Conservation (phyloP, 37 sponge, comb jelly and placozoan species). For the Mnemiopsis leidyi region DNA sequence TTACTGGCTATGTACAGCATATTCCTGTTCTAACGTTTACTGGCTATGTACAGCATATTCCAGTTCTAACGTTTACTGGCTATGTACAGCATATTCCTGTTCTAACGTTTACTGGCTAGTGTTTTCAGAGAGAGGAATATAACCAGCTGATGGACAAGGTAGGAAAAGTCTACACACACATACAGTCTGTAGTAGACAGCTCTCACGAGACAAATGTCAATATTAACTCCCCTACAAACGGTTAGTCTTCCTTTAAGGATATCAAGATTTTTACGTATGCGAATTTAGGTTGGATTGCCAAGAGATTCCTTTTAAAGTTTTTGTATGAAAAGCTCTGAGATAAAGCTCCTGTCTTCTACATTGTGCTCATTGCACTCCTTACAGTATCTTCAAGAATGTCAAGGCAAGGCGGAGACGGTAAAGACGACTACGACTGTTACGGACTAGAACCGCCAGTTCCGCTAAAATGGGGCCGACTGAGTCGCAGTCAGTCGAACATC, state of each 20-base stretch:
- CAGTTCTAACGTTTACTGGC: not conserved
- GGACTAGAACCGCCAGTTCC: not conserved
- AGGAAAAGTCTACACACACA: constrained; percentile 58
- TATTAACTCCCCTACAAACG: constrained; percentile 13
- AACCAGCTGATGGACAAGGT: constrained; percentile 49
- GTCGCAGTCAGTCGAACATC: constrained; percentile 10
- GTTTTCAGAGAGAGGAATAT: constrained; percentile 61
- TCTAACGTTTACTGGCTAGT: constrained; percentile 8
- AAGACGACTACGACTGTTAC: not conserved
- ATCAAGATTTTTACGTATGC: too few species aligned
- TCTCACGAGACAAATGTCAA: constrained; percentile 17
- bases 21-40: constrained; percentile 14
- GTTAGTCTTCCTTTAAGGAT: not conserved
- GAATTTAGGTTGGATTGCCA: too few species aligned
- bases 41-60: too few species aligned
- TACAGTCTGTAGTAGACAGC: constrained; percentile 35
- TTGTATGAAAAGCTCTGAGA: too few species aligned
- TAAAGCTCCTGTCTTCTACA: not conserved
- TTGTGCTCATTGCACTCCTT: not conserved
- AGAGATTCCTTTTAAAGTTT: too few species aligned
- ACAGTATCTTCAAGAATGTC: constrained; percentile 58
- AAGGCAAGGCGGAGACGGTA: not conserved
- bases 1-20: too few species aligned
- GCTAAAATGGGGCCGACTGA: constrained; percentile 31
- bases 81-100: too few species aligned